These are phyloP conservation scores for Gryon sp. DNA, from an alignment of 1,140 invertebrate species.

Conservation along the genomic window DNA sequence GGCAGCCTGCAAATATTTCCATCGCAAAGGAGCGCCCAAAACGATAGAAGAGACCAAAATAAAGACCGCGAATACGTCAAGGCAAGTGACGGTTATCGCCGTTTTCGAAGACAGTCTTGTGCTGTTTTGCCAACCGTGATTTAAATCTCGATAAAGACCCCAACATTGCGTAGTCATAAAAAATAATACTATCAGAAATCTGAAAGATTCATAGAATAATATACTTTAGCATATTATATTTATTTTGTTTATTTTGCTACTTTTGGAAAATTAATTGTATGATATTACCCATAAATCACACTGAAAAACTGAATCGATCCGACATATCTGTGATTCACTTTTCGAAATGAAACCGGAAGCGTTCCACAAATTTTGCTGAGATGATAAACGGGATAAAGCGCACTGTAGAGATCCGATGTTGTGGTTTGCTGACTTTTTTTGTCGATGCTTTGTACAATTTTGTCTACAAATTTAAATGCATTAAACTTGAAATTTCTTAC, in stretches of 20 bases:
- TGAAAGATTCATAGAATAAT: constrained; percentile 3
- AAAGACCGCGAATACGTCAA: constrained; percentile 71
- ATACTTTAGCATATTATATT: neutral
- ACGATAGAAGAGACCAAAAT: constrained; percentile 63
- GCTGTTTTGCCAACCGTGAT: constrained; percentile 75
- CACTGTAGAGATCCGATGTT: constrained; percentile 23
- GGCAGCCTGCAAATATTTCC: constrained; percentile 68
- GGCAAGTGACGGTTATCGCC: constrained; percentile 71
- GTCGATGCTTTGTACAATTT: neutral
- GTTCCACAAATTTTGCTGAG: constrained; percentile 29
- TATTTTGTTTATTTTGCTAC: too few species aligned
- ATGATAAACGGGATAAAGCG: constrained; percentile 33
- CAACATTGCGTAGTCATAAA: constrained; percentile 63
- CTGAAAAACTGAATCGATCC: constrained; percentile 12
- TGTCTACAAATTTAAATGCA: constrained; percentile 16
- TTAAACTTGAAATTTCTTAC: too few species aligned
- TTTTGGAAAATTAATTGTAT: neutral
- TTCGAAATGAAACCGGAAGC: constrained; percentile 37
- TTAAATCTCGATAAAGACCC: constrained; percentile 74
- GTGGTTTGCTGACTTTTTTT: neutral
- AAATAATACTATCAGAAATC: constrained; percentile 40
- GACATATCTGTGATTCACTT: constrained; percentile 20
- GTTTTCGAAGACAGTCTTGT: constrained; percentile 73
- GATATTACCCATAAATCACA: constrained; percentile 39
- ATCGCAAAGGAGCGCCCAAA: constrained; percentile 67